Base-by-base conservation (phyloP, 2,797 vertebrate species). In the Crocodylus rhombifer region DNA sequence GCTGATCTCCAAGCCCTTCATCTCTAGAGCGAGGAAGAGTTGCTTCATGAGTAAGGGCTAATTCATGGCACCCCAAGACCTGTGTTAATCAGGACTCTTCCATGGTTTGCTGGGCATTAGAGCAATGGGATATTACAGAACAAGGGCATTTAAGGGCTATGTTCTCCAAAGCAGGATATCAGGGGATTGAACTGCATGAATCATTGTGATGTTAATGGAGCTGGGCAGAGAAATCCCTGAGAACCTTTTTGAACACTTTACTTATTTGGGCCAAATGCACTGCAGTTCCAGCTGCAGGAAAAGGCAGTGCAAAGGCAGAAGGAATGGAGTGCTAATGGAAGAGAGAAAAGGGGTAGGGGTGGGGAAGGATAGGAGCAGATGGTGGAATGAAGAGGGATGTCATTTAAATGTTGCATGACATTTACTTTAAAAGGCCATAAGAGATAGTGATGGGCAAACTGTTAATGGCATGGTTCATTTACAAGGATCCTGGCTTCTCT, bases 381-480 rank as follows among this genome's bases (percentile, higher is more conserved):
- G 7, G 16, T 25, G 7, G 3, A 23, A 75, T 28, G 55, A 79
- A 55, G 36, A n/a, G 15, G 76, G 1, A 30, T 65, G 82, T 28
- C 62, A 74, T 2, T 3, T 81, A 33, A 82, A 56, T n/a, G 8
- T 51, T 42, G 11, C 1, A 1, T 84, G 76, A 42, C 56, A 25
- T 36, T 13, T 21, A 36, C 6, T 9, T 9, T 63, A 33, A 42
- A 89, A 1, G 0, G 58, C 64, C 86, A 51, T 30, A 1, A 1
- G 42, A 78, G 73, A 80, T 51, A 11, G 25, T 20, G n/a, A 55
- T 26, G 33, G 25, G 33, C 58, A 56, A 30, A 51, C 18, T 30
- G 15, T 1, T 1, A 0, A 3, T 23, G 30, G 80, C 21, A 42
- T 23, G 0, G 0, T 17, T 58, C 0, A 1, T 23, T 73, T 23